phyloP scores from a whole-genome alignment of 2,888 invertebrate genomes.

The Leptinotarsa haldemani region DNA sequence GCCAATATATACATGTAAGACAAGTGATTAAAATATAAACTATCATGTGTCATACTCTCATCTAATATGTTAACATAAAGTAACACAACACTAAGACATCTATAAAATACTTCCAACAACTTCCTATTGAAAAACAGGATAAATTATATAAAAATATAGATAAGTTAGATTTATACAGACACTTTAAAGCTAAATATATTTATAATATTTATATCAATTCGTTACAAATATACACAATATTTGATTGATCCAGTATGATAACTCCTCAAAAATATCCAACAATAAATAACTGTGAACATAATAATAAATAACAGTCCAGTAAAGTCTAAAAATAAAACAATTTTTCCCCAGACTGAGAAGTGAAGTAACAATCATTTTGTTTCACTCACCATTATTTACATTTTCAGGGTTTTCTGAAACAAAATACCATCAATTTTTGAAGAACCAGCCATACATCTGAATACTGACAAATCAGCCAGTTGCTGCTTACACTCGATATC shows the following conservation, averaged over 20 bases:
- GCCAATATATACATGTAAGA: constrained; percentile 39
- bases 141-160: constrained; percentile 41
- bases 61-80: constrained; percentile 41
- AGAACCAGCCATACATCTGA: constrained; percentile 27
- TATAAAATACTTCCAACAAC: constrained; percentile 28
- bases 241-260: constrained; percentile 14
- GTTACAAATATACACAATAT: constrained; percentile 32
- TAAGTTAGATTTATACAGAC: constrained; percentile 28
- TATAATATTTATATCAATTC: constrained; percentile 38
- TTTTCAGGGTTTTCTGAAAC: too few species aligned
- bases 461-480: constrained; percentile 21
- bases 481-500: neutral
- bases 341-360: neutral
- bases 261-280: neutral
- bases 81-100: constrained; percentile 30
- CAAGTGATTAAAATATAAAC: constrained; percentile 36
- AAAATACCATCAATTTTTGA: neutral
- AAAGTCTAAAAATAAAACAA: neutral
- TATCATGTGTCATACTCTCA: constrained; percentile 18
- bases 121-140: constrained; percentile 26
- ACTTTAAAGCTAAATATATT: constrained; percentile 31
- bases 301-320: constrained; percentile 1
- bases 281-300: constrained; percentile 11
- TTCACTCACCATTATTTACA: too few species aligned
- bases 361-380: neutral